Percentiles rank a stretch among this genome's conserved stretches.
Conservation (phyloP, 2,113 vertebrate species). For the Siniperca knerii region DNA sequence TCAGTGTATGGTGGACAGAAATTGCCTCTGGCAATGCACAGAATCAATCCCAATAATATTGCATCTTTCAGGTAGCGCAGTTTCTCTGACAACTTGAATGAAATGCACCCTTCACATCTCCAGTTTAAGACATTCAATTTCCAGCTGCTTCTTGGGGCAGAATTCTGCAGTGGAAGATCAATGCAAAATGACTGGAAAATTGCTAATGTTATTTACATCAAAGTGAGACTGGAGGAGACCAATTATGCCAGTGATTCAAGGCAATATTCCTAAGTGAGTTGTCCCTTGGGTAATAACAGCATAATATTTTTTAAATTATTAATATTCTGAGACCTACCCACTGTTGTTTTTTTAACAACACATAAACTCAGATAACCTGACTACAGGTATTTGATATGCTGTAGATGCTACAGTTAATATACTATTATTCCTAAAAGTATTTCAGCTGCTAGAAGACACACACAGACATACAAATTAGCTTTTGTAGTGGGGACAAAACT, state of each 20-base stretch:
- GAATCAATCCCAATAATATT: conserved; percentile 71
- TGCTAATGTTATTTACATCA: conserved; percentile 82
- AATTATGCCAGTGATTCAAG: conserved; percentile 75
- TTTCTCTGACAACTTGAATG: conserved; percentile 67
- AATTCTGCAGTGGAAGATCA: conserved; percentile 72
- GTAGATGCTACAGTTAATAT: neutral
- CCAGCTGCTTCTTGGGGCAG: conserved; percentile 69
- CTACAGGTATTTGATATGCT: neutral
- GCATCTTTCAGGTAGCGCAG: conserved; percentile 66
- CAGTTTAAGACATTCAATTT: conserved; percentile 75
- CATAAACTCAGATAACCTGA: conserved; percentile 26
- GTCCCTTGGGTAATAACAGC: conserved; percentile 56
- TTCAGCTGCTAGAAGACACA: neutral
- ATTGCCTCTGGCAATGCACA: conserved; percentile 56
- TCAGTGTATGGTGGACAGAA: conserved; percentile 42
- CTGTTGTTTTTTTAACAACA: conserved; percentile 21
- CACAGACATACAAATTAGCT: conserved; percentile 21
- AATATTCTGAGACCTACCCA: conserved; percentile 42
- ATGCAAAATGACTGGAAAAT: conserved; percentile 79
- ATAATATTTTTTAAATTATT: conserved; percentile 57
- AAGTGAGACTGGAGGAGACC: conserved; percentile 77
- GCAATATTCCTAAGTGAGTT: conserved; percentile 72
- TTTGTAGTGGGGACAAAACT: conserved; percentile 21
- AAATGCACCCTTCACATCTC: conserved; percentile 69
- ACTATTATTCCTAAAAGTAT: neutral